phyloP scores from a whole-genome alignment of 2,888 invertebrate genomes.

The Acronicta leporina region DNA sequence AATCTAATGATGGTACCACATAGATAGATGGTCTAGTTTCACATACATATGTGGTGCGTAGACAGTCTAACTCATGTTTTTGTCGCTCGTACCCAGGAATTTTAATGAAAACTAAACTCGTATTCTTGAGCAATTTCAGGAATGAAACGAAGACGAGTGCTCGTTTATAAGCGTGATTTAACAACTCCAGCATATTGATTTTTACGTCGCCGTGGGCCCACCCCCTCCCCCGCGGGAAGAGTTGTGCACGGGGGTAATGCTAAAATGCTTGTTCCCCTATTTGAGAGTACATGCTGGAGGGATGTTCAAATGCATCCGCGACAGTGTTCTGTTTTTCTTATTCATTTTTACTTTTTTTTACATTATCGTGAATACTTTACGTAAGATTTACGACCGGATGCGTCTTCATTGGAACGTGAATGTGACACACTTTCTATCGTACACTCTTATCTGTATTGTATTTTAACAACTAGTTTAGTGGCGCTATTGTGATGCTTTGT shows the following conservation, averaged over 20 bases:
- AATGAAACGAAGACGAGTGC: conserved; percentile 90
- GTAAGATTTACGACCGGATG: conserved; percentile 86
- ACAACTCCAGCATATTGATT: conserved; percentile 93
- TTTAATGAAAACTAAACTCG: conserved; percentile 71
- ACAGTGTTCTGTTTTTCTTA: conserved; percentile 69
- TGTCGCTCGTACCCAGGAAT: conserved; percentile 51
- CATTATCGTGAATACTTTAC: conserved; percentile 79
- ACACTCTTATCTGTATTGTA: conserved; percentile 81
- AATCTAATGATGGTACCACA: conserved; percentile 13
- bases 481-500: conserved; percentile 72
- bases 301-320: conserved; percentile 74
- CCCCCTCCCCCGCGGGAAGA: conserved; percentile 87
- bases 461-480: conserved; percentile 77
- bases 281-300: conserved; percentile 89
- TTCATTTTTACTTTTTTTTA: conserved; percentile 67
- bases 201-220: conserved; percentile 89
- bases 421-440: conserved; percentile 85
- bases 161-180: conserved; percentile 92
- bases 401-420: conserved; percentile 84
- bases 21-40: conserved; percentile 6
- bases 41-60: conserved; percentile 15
- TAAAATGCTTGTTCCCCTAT: conserved; percentile 90
- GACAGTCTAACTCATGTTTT: conserved; percentile 36
- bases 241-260: conserved; percentile 90
- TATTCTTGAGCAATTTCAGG: conserved; percentile 84